Percentiles rank a stretch among this genome's conserved stretches.
phyloP scores from a whole-genome alignment of 2,797 vertebrate genomes.

The Echiichthys vipera region DNA sequence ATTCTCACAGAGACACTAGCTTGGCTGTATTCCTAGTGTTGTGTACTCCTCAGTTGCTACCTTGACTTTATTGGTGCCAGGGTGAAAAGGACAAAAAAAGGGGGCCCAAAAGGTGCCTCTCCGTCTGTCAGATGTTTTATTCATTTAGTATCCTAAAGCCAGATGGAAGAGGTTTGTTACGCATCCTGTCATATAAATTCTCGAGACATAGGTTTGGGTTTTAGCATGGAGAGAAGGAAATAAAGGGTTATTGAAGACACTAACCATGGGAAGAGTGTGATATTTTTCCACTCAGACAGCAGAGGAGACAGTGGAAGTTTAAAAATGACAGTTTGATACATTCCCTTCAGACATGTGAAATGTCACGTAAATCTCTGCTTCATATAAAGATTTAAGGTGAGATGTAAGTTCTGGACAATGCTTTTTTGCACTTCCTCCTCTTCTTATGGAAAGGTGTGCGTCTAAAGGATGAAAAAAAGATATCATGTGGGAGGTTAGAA shows the following conservation, averaged over 20 bases:
- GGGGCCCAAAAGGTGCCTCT: constrained; percentile 59
- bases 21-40: too few species aligned
- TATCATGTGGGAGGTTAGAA: constrained; percentile 11
- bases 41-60: too few species aligned
- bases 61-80: constrained; percentile 12
- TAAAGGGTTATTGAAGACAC: constrained; percentile 36
- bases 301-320: constrained; percentile 1
- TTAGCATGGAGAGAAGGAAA: constrained; percentile 33
- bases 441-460: constrained; percentile 2
- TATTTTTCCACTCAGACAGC: constrained; percentile 37
- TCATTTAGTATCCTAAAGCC: constrained; percentile 64
- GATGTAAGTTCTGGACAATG: constrained; percentile 13
- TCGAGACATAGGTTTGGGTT: constrained; percentile 40
- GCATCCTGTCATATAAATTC: constrained; percentile 60
- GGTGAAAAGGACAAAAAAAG: constrained; percentile 47
- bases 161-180: constrained; percentile 72
- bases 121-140: constrained; percentile 73
- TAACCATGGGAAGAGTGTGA: constrained; percentile 39
- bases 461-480: constrained; percentile 30
- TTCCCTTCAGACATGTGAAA: constrained; percentile 17
- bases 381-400: constrained; percentile 26
- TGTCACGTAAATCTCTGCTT: constrained; percentile 19
- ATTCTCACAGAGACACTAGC: too few species aligned
- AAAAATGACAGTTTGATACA: constrained; percentile 23
- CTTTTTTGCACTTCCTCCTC: constrained; percentile 16